phyloP scores from a whole-genome alignment of 2,797 vertebrate genomes.

The Mormyrops boulengeri region DNA sequence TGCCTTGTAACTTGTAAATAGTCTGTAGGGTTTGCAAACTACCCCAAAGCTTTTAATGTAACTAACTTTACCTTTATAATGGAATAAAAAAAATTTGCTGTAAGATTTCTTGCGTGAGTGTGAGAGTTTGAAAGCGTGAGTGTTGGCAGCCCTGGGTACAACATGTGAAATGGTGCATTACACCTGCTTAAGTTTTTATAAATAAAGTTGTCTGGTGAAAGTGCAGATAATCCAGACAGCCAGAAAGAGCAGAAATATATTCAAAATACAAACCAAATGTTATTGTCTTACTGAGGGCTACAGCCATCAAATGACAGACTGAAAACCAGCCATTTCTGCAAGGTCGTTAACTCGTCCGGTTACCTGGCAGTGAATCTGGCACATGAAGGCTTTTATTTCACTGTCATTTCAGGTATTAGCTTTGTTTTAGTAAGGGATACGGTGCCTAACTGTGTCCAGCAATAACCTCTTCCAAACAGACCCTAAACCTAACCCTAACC shows the following conservation, averaged over 20 bases:
- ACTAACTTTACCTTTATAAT: not conserved
- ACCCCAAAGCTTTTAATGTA: not conserved
- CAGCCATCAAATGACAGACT: not conserved
- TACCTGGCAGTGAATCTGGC: not conserved
- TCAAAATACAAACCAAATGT: not conserved
- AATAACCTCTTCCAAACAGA: not conserved
- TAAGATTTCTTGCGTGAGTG: not conserved
- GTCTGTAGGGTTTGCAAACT: not conserved
- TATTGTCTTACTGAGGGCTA: not conserved
- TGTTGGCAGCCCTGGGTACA: not conserved
- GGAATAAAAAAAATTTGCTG: not conserved
- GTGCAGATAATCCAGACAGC: not conserved
- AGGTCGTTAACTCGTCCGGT: not conserved
- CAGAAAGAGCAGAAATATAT: not conserved
- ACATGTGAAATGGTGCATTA: not conserved
- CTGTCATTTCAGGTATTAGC: not conserved
- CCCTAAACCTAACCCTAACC: too few species aligned
- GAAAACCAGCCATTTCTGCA: not conserved
- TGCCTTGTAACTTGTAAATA: not conserved
- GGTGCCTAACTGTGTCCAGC: not conserved
- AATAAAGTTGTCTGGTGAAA: not conserved
- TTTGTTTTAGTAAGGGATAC: not conserved
- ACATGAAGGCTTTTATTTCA: not conserved
- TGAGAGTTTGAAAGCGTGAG: not conserved
- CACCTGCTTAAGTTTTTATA: not conserved